A percentile compares a stretch with the other conserved stretches of the same genome.
Evolutionary conservation across 2,113 vertebrate species (phyloP).

Genomic region (Rhabdornis inornatus): DNA sequence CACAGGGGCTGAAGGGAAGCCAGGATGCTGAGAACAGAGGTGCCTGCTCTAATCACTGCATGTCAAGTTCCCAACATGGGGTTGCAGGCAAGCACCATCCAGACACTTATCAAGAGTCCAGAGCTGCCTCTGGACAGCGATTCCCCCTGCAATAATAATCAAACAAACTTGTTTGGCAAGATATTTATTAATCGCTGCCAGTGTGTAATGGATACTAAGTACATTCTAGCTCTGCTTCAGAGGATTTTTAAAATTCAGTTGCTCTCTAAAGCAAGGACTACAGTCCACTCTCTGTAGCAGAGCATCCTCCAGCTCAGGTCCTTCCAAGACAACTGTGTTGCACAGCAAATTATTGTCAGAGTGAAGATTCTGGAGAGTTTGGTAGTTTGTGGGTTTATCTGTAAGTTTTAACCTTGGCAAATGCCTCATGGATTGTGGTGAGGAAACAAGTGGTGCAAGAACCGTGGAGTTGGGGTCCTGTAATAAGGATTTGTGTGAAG

Average conservation of each 20-base stretch:
- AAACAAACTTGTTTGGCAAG: not conserved
- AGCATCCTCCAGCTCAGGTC: not conserved
- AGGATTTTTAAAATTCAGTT: not conserved
- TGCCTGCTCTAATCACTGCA: rapidly evolving
- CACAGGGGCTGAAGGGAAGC: not conserved
- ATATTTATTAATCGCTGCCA: not conserved
- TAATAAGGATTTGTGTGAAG: not conserved
- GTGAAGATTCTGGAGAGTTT: not conserved
- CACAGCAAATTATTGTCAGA: not conserved
- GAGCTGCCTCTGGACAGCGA: not conserved
- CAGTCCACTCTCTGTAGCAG: not conserved
- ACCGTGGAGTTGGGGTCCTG: not conserved
- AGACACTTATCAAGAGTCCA: not conserved
- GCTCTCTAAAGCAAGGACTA: not conserved
- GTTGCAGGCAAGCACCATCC: not conserved
- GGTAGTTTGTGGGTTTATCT: not conserved
- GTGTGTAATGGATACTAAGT: not conserved
- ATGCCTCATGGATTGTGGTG: not conserved
- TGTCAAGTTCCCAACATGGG: rapidly evolving
- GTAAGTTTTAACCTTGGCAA: not conserved
- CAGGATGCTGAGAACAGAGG: not conserved
- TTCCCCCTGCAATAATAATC: not conserved
- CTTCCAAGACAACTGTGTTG: not conserved
- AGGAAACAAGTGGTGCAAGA: not conserved
- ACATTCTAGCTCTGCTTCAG: not conserved